Conservation (phyloP, 2,797 vertebrate species). For the Strix occidentalis region DNA sequence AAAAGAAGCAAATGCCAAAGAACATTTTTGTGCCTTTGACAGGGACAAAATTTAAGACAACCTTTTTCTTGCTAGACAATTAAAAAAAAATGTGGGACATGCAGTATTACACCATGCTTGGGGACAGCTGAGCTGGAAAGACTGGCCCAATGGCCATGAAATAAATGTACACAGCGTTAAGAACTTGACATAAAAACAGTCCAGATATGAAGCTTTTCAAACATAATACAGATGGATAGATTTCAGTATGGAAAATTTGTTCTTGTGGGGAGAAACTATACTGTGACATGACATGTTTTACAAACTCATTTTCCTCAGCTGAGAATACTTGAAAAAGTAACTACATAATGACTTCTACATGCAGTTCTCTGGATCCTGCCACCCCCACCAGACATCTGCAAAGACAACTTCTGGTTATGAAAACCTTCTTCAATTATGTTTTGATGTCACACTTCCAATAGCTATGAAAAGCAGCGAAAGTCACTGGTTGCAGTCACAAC, state of each 20-base stretch:
- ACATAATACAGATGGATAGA: conserved; percentile 1
- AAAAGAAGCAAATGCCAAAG: neutral
- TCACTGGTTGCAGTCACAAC: neutral
- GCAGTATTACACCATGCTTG: neutral
- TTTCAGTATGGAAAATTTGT: conserved; percentile 21
- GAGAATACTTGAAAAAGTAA: neutral
- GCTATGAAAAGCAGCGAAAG: neutral
- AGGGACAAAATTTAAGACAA: neutral
- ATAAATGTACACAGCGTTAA: conserved; percentile 38
- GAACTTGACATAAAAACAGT: conserved; percentile 29
- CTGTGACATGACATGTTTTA: neutral
- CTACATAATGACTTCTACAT: neutral
- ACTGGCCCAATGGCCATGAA: neutral
- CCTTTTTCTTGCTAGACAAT: neutral
- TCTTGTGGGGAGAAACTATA: neutral
- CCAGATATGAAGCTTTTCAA: conserved; percentile 19
- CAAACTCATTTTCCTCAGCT: neutral
- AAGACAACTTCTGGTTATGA: neutral
- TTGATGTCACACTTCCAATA: neutral
- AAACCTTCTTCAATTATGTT: neutral
- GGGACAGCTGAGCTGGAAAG: conserved; percentile 32
- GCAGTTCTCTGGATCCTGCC: neutral
- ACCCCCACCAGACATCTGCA: neutral
- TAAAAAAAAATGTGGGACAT: conserved; percentile 15
- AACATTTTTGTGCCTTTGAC: neutral